These are phyloP conservation scores for Spizella passerina DNA, from an alignment of 2,797 vertebrate species.

Conservation along the genomic window DNA sequence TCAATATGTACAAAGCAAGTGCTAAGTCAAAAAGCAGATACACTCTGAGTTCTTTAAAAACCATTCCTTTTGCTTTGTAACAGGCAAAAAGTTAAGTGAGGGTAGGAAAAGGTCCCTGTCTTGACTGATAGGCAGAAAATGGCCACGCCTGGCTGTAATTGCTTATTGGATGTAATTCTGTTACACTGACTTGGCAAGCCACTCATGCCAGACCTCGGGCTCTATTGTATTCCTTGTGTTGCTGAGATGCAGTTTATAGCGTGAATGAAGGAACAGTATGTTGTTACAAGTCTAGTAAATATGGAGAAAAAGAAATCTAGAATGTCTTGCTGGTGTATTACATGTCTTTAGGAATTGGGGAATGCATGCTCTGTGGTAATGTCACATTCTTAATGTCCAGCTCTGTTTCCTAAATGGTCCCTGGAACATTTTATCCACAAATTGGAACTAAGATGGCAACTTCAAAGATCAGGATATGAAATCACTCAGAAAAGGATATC, in stretches of 20 bases:
- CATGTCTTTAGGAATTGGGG: background rate
- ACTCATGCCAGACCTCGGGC: background rate
- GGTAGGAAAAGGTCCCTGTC: background rate
- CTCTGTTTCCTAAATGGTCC: background rate
- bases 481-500: background rate
- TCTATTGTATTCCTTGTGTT: background rate
- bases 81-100: slow-evolving; percentile 53
- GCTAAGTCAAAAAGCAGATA: slow-evolving; percentile 58
- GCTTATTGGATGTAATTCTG: slow-evolving; percentile 26
- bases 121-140: slow-evolving; percentile 40
- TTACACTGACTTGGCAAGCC: slow-evolving; percentile 17
- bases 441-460: background rate
- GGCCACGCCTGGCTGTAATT: slow-evolving; percentile 35
- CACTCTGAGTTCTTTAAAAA: slow-evolving; percentile 40
- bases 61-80: slow-evolving; percentile 56
- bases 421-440: background rate
- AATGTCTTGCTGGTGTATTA: background rate
- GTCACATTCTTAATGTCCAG: background rate
- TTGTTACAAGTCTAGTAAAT: background rate
- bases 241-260: background rate
- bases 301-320: background rate
- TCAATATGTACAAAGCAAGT: slow-evolving; percentile 34
- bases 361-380: background rate
- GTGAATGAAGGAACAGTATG: background rate
- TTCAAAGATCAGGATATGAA: background rate